Conservation (phyloP, 2,888 invertebrate species). For the Tromatobia lineatoria region DNA sequence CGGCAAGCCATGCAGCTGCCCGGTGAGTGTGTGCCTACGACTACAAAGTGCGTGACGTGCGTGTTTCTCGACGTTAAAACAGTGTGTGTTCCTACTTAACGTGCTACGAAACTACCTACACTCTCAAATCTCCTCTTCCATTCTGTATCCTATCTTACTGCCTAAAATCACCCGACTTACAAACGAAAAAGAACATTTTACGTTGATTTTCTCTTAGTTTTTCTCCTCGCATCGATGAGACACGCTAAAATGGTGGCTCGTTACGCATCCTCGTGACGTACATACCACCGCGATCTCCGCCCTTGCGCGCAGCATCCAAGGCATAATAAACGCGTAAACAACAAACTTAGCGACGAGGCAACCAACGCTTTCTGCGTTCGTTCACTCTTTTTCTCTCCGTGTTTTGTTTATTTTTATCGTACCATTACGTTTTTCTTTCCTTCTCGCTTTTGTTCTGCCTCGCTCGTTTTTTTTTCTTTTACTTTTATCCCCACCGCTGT, state of each 20-base stretch:
- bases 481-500: slow-evolving; percentile 9
- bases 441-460: background rate
- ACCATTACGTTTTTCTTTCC: background rate
- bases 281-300: slow-evolving; percentile 40
- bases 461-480: slow-evolving; percentile 4
- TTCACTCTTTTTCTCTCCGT: slow-evolving; percentile 35
- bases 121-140: background rate
- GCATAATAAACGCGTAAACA: background rate
- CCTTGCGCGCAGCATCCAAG: slow-evolving; percentile 8
- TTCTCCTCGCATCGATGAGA: slow-evolving; percentile 13
- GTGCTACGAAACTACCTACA: slow-evolving; percentile 35
- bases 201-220: background rate
- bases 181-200: background rate
- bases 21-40: slow-evolving; percentile 32
- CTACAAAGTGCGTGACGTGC: slow-evolving; percentile 19
- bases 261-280: slow-evolving; percentile 56
- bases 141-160: background rate
- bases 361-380: slow-evolving; percentile 1
- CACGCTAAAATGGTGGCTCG: slow-evolving; percentile 65
- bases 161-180: background rate
- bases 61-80: slow-evolving; percentile 3
- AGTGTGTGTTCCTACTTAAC: slow-evolving; percentile 5
- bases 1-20: slow-evolving; percentile 44
- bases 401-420: slow-evolving; percentile 3
- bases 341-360: slow-evolving; percentile 17